phyloP scores from a whole-genome alignment of 2,113 vertebrate species.

The Motacilla alba region DNA sequence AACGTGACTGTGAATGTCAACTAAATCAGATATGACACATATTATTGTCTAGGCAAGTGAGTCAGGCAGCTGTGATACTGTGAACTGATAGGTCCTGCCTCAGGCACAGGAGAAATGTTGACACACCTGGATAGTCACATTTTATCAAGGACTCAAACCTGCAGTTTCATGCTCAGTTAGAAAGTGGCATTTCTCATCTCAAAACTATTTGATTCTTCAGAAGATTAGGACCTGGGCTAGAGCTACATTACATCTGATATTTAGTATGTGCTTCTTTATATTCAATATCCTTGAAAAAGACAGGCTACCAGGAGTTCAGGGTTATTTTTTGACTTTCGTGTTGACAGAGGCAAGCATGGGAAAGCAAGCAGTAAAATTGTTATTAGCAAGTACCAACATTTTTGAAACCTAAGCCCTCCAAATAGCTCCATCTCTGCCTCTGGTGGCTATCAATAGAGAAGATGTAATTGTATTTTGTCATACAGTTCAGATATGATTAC shows the following conservation, averaged over 20 bases:
- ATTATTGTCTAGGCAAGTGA: constrained; percentile 12
- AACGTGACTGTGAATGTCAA: background rate
- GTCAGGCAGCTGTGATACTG: background rate
- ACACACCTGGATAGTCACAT: constrained; percentile 42
- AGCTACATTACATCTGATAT: background rate
- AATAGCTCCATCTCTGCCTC: background rate
- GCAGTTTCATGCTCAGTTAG: constrained; percentile 31
- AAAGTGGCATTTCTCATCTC: constrained; percentile 14
- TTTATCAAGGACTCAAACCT: constrained; percentile 12
- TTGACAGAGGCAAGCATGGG: background rate
- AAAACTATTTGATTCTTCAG: constrained; percentile 22
- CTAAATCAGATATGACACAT: background rate
- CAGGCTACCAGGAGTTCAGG: background rate
- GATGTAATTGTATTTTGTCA: background rate
- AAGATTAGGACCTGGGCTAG: background rate
- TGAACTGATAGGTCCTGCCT: constrained; percentile 15
- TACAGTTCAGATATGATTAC: background rate
- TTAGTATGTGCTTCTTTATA: background rate
- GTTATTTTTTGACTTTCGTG: background rate
- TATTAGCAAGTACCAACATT: background rate
- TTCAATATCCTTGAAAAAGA: background rate
- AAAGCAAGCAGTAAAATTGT: background rate
- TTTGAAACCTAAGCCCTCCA: background rate
- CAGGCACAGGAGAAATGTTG: background rate
- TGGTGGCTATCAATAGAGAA: background rate